Percentiles rank a stretch among this genome's conserved stretches.
Conservation (phyloP, 1,140 invertebrate species). For the Drosophila quadrilineata region DNA sequence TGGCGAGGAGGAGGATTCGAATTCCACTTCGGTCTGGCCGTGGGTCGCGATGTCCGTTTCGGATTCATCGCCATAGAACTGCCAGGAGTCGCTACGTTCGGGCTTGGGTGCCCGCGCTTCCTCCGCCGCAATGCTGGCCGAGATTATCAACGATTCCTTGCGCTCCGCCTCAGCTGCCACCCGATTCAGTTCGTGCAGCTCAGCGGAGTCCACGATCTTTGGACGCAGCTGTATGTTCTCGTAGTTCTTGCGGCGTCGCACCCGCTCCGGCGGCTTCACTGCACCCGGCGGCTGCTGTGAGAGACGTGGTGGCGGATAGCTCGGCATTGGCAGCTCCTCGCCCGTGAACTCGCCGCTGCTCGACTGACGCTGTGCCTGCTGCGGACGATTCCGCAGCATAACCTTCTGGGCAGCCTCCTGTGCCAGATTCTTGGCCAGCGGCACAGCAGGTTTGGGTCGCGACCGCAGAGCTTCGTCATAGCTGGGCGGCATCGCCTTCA, state of each 20-base stretch:
- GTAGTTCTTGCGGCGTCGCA: constrained; percentile 69
- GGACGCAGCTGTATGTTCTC: constrained; percentile 66
- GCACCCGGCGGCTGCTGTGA: constrained; percentile 53
- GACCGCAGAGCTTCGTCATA: constrained; percentile 54
- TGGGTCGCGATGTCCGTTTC: not conserved
- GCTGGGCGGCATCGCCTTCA: constrained; percentile 49
- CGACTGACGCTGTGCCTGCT: constrained; percentile 25
- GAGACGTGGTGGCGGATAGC: constrained; percentile 61
- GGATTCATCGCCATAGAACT: constrained; percentile 52
- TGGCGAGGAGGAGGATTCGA: constrained; percentile 31
- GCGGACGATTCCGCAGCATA: constrained; percentile 33
- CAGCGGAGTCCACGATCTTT: constrained; percentile 57
- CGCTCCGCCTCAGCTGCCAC: constrained; percentile 45
- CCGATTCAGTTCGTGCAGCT: constrained; percentile 60
- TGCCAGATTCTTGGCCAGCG: constrained; percentile 44
- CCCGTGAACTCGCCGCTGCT: constrained; percentile 33
- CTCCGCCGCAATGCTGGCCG: constrained; percentile 45
- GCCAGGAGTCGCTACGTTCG: constrained; percentile 76
- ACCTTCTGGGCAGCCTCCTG: constrained; percentile 55
- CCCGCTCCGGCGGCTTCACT: constrained; percentile 43
- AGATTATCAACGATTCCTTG: constrained; percentile 54
- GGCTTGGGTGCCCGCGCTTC: constrained; percentile 59
- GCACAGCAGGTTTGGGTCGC: constrained; percentile 33
- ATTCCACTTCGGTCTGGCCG: not conserved
- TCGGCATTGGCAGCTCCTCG: constrained; percentile 66